Evolutionary conservation across 2,113 vertebrate genomes (phyloP), one percentile per base, ranked within the genome.

Genomic region (Menura novaehollandiae): DNA sequence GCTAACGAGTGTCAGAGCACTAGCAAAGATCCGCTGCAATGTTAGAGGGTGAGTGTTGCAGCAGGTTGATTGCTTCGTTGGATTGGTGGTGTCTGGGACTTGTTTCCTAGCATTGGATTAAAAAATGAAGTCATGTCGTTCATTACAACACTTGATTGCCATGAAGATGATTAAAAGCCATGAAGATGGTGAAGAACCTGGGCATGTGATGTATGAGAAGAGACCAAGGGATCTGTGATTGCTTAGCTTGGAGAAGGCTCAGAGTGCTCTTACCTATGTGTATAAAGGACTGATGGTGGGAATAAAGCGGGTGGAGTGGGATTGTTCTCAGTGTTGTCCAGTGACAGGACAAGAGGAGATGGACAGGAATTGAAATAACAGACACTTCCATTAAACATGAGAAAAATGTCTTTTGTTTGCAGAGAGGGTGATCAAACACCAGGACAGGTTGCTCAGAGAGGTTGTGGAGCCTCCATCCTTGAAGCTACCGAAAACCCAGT

Each of bases 121-220:
- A 56, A 91, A 79, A 83, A 52, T 39, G 17, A 52, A 81, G n/a
- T 35, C 24, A 6, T 7, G 11, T 5, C 15, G 19, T 63, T 75
- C 52, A 37, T 59, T 58, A 15, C 13, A 77, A 37, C 21, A 30
- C 35, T 17, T 39, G 35, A 46, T 32, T 64, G 51, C n/a, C 32
- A 24, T 0, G 1, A 80, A 33, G 67, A 23, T 10, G 44, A 73
- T 35, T 55, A 59, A 83, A 91, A 76, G 18, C 17, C 27, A 47
- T 0, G 2, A 66, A 37, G 76, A 56, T 15, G 4, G 28, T 62
- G 41, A 72, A 63, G 26, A 30, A 43, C 46, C 19, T 49, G 11
- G 6, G 14, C 5, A 10, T 5, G 14, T 16, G 27, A 52, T 1
- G 0, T 30, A 19, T 14, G 26, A 35, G 13, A 44, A 53, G 14